Conservation (phyloP, 2,888 invertebrate genomes). For the Drosophila buzzatii region DNA sequence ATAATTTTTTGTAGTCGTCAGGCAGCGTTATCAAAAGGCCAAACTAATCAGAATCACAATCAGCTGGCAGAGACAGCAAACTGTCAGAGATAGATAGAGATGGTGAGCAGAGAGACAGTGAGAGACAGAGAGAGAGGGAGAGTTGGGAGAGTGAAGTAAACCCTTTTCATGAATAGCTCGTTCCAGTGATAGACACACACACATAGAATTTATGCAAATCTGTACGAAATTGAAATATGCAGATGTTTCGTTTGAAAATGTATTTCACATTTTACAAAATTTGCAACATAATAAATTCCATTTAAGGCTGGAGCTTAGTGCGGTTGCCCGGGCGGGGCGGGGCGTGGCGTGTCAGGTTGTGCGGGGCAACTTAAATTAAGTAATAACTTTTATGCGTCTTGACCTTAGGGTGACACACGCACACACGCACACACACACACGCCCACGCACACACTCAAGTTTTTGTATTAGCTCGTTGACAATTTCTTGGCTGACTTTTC, state of each 20-base stretch:
- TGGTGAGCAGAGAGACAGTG: not conserved
- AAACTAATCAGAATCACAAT: constrained; percentile 66
- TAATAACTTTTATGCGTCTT: constrained; percentile 78
- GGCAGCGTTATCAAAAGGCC: constrained; percentile 49
- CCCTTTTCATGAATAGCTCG: constrained; percentile 63
- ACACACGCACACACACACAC: constrained; percentile 38
- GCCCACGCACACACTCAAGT: constrained; percentile 33
- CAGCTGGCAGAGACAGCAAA: constrained; percentile 17
- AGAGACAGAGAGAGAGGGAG: not conserved
- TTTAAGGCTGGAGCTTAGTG: constrained; percentile 6
- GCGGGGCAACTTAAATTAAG: constrained; percentile 76
- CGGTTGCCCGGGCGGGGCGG: not conserved
- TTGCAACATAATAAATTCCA: constrained; percentile 76
- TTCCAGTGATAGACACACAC: constrained; percentile 7
- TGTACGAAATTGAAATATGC: constrained; percentile 78
- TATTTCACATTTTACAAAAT: constrained; percentile 75
- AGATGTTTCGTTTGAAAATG: constrained; percentile 75
- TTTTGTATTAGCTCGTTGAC: constrained; percentile 70
- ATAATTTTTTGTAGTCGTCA: constrained; percentile 62
- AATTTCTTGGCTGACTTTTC: constrained; percentile 64
- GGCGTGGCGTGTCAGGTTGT: constrained; percentile 45
- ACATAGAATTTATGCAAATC: constrained; percentile 73
- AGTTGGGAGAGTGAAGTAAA: constrained; percentile 25
- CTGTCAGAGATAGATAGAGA: constrained; percentile 2
- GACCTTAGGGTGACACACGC: constrained; percentile 61